Evolutionary conservation across 2,797 vertebrate genomes (phyloP).

Genomic region (Pogonophryne albipinna): DNA sequence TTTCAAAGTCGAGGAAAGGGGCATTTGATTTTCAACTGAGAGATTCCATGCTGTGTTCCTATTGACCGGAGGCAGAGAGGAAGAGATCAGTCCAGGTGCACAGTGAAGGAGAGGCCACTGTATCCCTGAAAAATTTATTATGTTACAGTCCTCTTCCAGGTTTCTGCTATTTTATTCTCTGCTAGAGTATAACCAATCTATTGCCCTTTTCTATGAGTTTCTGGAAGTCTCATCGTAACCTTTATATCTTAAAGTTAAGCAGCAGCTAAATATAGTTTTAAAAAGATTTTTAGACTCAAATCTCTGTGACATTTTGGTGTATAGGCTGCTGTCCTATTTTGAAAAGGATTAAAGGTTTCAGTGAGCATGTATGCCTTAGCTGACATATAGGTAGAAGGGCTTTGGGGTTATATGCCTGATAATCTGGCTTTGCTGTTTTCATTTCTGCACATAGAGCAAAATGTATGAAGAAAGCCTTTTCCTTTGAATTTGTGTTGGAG

Average conservation of each 20-base stretch:
- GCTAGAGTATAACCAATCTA: constrained; percentile 34
- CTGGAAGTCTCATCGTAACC: constrained; percentile 32
- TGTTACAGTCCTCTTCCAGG: constrained; percentile 42
- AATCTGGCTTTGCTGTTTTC: constrained; percentile 23
- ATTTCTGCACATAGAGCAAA: constrained; percentile 40
- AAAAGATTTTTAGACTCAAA: constrained; percentile 2
- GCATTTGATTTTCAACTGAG: constrained; percentile 67
- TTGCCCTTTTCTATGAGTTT: constrained; percentile 42
- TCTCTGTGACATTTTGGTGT: constrained; percentile 8
- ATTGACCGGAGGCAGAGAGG: constrained; percentile 59
- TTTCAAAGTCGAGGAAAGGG: constrained; percentile 54
- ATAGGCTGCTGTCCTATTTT: constrained; percentile 16
- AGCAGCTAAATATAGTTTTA: constrained; percentile 31
- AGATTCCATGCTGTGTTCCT: constrained; percentile 58
- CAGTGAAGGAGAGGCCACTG: constrained; percentile 36
- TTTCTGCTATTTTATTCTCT: constrained; percentile 46
- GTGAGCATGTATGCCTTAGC: constrained; percentile 23
- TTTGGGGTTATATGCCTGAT: neutral
- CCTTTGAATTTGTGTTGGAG: constrained; percentile 67
- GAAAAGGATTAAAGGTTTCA: constrained; percentile 31
- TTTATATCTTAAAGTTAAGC: constrained; percentile 21
- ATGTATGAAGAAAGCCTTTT: constrained; percentile 52
- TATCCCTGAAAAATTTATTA: constrained; percentile 60
- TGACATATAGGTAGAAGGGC: constrained; percentile 12
- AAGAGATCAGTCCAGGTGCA: constrained; percentile 48